Base-by-base conservation (phyloP, 2,888 invertebrate genomes). In the Microchrysa polita region DNA sequence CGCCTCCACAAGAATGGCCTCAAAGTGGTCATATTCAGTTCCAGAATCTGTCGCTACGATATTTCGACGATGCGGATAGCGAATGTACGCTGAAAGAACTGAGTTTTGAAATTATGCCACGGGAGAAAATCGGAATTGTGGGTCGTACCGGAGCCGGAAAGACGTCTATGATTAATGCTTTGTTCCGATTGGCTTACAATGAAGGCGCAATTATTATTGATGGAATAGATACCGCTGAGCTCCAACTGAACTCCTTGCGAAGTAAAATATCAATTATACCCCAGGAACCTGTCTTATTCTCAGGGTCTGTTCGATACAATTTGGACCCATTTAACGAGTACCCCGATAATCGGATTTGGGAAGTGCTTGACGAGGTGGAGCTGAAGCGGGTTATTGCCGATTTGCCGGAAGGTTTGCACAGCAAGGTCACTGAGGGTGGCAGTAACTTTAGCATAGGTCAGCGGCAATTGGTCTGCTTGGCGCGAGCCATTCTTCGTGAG, bases 401-500 rank as follows among this genome's bases (percentile, higher is more conserved):
- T 72, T 79, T 90, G 74, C 20, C 14, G 12, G 10, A 53, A 27
- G 92, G 92, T 0, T 85, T 95, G 52, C 89, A 90, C 79, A 90
- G 90, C 73, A 88, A 88, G 81, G 91, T 94, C 82, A 89, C 91
- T 0, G 94, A 94, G 89, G 81, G 93, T 91, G 75, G 90, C 89
- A 71, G 93, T 92, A 85, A 91, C 92, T 94, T 95, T 82, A 96
- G 95, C 73, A 92, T 96, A 7, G 97, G 97, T 0, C 96, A 97
- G 82, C 87, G 95, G 10, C 97, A 97, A 82, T 86, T 97, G 67
- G 91, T 97, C 60, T 97, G 96, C 82, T 86, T 97, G 75, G 96
- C 96, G 0, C 88, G 97, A 72, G 96, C 96, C 44, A 92, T 97
- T 79, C 86, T 97, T 18, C 88, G 93, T 27, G 92, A 92, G 77